Evolutionary conservation across 2,113 vertebrate species (phyloP).

Genomic region (Indicator maculatus): DNA sequence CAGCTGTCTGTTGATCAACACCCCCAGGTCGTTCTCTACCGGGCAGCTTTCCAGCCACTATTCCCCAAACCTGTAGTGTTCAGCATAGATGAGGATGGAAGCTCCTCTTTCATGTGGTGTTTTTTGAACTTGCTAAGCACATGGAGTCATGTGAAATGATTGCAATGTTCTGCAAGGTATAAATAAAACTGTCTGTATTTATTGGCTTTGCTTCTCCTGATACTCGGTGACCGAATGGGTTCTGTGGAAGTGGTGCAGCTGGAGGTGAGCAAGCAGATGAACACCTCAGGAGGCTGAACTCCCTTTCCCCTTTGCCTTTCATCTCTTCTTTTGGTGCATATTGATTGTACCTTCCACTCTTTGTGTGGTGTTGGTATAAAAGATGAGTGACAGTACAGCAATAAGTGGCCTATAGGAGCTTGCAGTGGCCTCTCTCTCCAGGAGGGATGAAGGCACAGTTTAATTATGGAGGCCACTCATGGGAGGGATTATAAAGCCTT

Average conservation of each 20-base stretch:
- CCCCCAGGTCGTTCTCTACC: no score
- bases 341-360: not conserved
- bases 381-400: not conserved
- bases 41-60: no score
- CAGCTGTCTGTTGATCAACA: no score
- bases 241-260: not conserved
- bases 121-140: not conserved
- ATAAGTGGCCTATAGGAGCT: not conserved
- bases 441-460: not conserved
- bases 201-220: not conserved
- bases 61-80: no score
- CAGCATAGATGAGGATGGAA: not conserved
- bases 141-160: not conserved
- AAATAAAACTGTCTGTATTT: constrained; percentile 42
- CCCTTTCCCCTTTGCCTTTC: not conserved
- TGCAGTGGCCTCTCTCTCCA: not conserved
- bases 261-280: not conserved
- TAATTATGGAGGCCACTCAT: constrained; percentile 16
- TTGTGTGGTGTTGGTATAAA: not conserved
- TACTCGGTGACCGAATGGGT: not conserved
- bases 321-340: not conserved
- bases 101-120: not conserved
- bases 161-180: constrained; percentile 42
- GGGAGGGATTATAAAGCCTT: constrained; percentile 23
- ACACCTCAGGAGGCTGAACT: not conserved